phyloP scores from a whole-genome alignment of 2,113 vertebrate species.

The Caretta caretta region DNA sequence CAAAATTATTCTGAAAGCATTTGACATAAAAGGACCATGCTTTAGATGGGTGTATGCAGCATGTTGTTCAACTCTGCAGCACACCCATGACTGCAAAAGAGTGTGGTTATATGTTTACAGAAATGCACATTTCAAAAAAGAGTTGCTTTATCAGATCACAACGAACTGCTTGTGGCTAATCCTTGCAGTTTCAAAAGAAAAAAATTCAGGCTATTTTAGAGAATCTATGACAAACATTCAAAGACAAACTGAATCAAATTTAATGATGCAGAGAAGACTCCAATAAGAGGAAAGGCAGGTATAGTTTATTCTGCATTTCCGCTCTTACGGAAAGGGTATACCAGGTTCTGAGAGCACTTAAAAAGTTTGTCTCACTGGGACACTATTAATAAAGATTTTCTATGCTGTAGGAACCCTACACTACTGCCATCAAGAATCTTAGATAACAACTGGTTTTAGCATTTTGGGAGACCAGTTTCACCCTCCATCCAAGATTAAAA shows the following conservation, averaged over 20 bases:
- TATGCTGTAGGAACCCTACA: not conserved
- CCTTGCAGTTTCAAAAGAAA: not conserved
- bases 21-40: slow-evolving; percentile 37
- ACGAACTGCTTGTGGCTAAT: not conserved
- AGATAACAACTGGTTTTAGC: slow-evolving; percentile 38
- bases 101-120: not conserved
- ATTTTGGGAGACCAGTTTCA: slow-evolving; percentile 63
- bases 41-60: not conserved
- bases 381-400: not conserved
- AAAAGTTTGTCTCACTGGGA: not conserved
- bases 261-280: not conserved
- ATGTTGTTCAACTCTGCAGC: not conserved
- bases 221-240: not conserved
- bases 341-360: not conserved
- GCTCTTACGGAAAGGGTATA: not conserved
- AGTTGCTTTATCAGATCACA: not conserved
- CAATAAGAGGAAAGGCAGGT: not conserved
- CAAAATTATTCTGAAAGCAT: not conserved
- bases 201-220: slow-evolving; percentile 4
- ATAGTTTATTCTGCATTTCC: not conserved
- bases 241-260: not conserved
- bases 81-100: not conserved
- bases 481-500: slow-evolving; percentile 69
- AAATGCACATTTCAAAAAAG: slow-evolving; percentile 1
- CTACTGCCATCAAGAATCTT: not conserved